Percentiles rank a stretch among this genome's conserved stretches.
These are phyloP conservation scores for Diplolepis rosae DNA, from an alignment of 2,888 invertebrate species.

Conservation along the genomic window DNA sequence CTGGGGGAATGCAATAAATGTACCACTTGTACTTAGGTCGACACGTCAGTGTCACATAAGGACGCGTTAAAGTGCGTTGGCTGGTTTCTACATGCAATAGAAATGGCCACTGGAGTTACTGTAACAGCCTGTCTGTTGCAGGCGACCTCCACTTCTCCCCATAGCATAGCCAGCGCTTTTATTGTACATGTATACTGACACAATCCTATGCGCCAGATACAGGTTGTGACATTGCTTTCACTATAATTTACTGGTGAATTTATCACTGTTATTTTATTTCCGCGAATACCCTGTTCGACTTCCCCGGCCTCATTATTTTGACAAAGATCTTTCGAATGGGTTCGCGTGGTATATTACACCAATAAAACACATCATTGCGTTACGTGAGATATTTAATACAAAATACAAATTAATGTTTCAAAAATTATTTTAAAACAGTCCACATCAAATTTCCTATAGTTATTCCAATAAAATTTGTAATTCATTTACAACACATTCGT, in stretches of 20 bases:
- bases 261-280: conserved; percentile 22
- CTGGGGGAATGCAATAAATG: background rate
- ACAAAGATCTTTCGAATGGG: conserved; percentile 8
- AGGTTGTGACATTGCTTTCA: conserved; percentile 24
- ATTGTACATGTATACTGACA: conserved; percentile 1
- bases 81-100: conserved; percentile 27
- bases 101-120: conserved; percentile 24
- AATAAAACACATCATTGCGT: background rate
- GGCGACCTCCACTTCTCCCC: conserved; percentile 29
- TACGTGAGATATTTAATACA: background rate
- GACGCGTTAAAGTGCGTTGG: conserved; percentile 26
- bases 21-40: conserved; percentile 19
- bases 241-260: conserved; percentile 24
- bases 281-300: conserved; percentile 5
- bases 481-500: no score
- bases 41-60: conserved; percentile 29
- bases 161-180: conserved; percentile 3
- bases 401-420: background rate
- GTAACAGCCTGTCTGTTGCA: conserved; percentile 22
- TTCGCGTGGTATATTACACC: background rate
- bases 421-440: background rate
- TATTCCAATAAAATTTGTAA: no score
- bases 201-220: conserved; percentile 1
- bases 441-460: background rate
- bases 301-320: background rate